phyloP scores from a whole-genome alignment of 2,113 vertebrate genomes.

The Lepus europaeus region DNA sequence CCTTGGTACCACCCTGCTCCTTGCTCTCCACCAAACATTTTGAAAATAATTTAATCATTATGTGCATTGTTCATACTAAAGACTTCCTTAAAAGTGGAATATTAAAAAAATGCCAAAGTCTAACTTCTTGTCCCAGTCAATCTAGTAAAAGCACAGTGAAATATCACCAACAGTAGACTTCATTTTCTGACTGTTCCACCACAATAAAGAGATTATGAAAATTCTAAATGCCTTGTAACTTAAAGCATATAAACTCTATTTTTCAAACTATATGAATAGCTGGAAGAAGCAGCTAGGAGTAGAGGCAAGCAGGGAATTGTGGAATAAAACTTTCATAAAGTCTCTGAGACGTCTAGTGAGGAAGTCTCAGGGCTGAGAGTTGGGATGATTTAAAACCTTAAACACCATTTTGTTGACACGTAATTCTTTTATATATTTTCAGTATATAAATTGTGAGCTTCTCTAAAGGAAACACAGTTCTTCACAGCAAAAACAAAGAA shows the following conservation, averaged over 20 bases:
- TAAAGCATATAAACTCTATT: constrained; percentile 85
- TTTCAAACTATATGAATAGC: constrained; percentile 82
- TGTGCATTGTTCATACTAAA: constrained; percentile 49
- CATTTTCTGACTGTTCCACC: constrained; percentile 77
- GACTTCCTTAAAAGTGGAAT: constrained; percentile 55
- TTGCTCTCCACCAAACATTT: constrained; percentile 67
- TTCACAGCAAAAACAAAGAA: constrained; percentile 86
- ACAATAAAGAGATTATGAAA: constrained; percentile 81
- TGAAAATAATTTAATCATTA: constrained; percentile 70
- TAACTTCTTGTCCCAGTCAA: constrained; percentile 63
- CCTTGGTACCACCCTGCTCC: constrained; percentile 65
- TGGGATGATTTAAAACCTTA: constrained; percentile 87
- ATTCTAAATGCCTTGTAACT: constrained; percentile 83
- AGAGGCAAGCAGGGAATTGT: constrained; percentile 84
- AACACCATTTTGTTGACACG: constrained; percentile 87
- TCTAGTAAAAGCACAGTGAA: constrained; percentile 65
- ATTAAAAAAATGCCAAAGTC: constrained; percentile 54
- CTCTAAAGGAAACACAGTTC: constrained; percentile 84
- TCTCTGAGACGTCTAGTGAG: constrained; percentile 83
- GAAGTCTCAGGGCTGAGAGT: constrained; percentile 84
- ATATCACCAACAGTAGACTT: constrained; percentile 77
- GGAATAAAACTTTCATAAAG: constrained; percentile 86
- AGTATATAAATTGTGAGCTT: constrained; percentile 82
- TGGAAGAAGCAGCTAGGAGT: constrained; percentile 76
- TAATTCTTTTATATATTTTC: constrained; percentile 85